These are phyloP conservation scores for Emys orbicularis DNA, from an alignment of 2,797 vertebrate species.

Conservation along the genomic window DNA sequence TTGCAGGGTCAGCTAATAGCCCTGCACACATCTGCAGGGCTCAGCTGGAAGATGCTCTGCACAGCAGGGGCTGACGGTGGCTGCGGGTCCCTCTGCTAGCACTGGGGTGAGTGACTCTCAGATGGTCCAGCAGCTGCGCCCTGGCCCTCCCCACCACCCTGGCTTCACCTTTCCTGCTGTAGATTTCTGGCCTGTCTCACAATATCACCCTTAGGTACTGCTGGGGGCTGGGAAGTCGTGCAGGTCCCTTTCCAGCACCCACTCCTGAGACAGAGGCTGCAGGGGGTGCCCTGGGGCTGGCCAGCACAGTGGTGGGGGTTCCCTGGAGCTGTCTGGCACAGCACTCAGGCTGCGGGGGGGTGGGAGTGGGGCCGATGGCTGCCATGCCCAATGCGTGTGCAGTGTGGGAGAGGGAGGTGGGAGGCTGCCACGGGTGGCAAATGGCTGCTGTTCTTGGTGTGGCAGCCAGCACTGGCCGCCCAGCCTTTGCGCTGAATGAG, in stretches of 20 bases:
- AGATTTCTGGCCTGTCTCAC: not conserved
- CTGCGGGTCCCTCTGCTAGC: not conserved
- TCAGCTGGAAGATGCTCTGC: not conserved
- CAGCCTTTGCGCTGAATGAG: not conserved
- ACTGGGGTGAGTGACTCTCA: not conserved
- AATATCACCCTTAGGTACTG: not conserved
- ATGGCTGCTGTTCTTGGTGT: not conserved
- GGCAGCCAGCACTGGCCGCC: not conserved
- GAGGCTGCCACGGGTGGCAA: not conserved
- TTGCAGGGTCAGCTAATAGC: not conserved
- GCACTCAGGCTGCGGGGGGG: too few species aligned
- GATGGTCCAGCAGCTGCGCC: not conserved
- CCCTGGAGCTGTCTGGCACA: too few species aligned
- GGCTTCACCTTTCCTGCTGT: not conserved
- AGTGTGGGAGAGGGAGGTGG: too few species aligned
- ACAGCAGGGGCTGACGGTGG: accelerated
- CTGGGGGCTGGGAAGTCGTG: not conserved
- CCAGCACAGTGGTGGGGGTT: too few species aligned
- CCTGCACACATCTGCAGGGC: not conserved
- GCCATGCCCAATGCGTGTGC: not conserved
- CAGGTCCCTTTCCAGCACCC: not conserved
- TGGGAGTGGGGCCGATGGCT: not conserved
- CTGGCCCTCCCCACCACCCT: not conserved
- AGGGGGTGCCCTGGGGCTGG: too few species aligned
- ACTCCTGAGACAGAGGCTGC: not conserved